phyloP scores from a whole-genome alignment of 2,888 invertebrate genomes.

The Heliconius ethilla region DNA sequence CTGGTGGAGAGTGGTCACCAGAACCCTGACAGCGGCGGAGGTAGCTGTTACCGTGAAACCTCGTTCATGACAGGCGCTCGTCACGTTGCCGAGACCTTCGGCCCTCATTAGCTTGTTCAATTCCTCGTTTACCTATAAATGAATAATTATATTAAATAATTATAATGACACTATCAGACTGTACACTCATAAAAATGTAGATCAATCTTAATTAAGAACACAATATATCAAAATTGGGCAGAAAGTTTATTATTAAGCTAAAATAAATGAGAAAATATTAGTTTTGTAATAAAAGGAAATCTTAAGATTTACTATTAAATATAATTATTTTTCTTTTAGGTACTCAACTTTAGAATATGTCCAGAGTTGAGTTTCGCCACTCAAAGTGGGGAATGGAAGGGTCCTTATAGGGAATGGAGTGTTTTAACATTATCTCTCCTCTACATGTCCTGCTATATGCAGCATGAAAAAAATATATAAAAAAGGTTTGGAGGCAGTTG shows the following conservation, averaged over 20 bases:
- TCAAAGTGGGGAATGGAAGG: not conserved
- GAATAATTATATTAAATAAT: no score
- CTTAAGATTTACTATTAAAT: no score
- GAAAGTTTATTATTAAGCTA: no score
- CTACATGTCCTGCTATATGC: not conserved
- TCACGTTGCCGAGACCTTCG: constrained; percentile 60
- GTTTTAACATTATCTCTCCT: not conserved
- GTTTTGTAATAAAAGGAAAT: no score
- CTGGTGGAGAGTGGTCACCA: constrained; percentile 96
- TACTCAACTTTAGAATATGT: no score
- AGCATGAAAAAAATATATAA: not conserved
- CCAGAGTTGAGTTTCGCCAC: no score
- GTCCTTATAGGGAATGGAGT: not conserved
- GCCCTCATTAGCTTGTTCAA: constrained; percentile 85
- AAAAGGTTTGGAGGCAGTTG: not conserved
- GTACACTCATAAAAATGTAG: no score
- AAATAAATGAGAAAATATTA: no score
- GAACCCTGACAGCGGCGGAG: constrained; percentile 92
- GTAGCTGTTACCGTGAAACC: constrained; percentile 95
- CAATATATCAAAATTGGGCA: no score
- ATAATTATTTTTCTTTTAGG: no score
- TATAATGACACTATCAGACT: no score
- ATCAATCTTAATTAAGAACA: no score
- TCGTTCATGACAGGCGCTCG: constrained; percentile 61
- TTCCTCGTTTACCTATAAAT: constrained; percentile 86